phyloP scores from a whole-genome alignment of 2,797 vertebrate species.

The Austrolebias charrua region DNA sequence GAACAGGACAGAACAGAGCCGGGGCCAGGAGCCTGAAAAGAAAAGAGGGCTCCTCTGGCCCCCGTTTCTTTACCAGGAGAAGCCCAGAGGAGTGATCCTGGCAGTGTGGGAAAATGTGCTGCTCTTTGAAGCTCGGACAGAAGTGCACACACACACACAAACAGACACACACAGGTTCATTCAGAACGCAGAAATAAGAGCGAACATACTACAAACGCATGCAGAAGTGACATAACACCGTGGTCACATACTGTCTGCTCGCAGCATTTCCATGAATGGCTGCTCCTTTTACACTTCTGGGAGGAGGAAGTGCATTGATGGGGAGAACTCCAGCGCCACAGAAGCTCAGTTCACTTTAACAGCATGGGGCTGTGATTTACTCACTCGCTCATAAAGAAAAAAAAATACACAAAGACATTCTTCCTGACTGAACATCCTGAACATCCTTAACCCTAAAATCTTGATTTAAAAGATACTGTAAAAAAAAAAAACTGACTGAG shows the following conservation, averaged over 20 bases:
- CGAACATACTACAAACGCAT: constrained; percentile 45
- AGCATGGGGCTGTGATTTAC: constrained; percentile 1
- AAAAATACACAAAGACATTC: background rate
- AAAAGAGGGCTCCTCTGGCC: constrained; percentile 74
- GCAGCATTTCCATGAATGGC: constrained; percentile 44
- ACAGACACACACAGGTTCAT: constrained; percentile 46
- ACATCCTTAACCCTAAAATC: constrained; percentile 11
- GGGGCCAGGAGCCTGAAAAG: constrained; percentile 68
- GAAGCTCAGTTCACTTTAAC: constrained; percentile 3
- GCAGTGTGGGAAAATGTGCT: constrained; percentile 85
- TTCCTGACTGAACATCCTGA: constrained; percentile 13
- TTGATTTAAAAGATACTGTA: constrained; percentile 7
- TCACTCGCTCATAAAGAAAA: constrained; percentile 8
- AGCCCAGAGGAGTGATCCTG: constrained; percentile 78
- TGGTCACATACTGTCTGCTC: constrained; percentile 13
- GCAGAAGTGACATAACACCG: background rate
- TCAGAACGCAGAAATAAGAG: constrained; percentile 49
- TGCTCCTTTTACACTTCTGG: constrained; percentile 7
- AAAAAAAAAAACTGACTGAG: constrained; percentile 13
- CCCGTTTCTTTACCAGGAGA: constrained; percentile 69
- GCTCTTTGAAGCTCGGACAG: constrained; percentile 61
- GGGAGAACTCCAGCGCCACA: constrained; percentile 9
- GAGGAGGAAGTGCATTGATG: constrained; percentile 15
- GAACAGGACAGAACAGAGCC: constrained; percentile 74
- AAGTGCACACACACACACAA: constrained; percentile 39